phyloP scores from a whole-genome alignment of 2,113 vertebrate genomes.

The Urocynchramus pylzowi region DNA sequence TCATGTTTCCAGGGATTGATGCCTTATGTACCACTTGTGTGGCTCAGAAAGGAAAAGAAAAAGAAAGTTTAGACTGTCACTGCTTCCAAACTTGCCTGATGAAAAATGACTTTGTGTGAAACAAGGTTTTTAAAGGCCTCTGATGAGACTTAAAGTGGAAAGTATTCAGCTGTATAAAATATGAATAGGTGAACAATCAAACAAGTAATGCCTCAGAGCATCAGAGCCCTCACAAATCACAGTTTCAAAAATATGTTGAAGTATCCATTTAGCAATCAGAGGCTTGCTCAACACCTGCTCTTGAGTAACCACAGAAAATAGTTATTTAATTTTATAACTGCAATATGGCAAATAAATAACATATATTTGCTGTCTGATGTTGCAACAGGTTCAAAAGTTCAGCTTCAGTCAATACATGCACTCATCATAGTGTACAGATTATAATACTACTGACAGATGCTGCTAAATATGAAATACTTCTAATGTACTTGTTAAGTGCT shows the following conservation, averaged over 20 bases:
- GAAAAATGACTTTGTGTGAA: slow-evolving; percentile 37
- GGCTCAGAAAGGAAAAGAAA: background rate
- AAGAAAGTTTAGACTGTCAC: background rate
- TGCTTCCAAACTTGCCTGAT: background rate
- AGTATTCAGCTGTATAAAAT: slow-evolving; percentile 64
- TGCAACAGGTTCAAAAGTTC: slow-evolving; percentile 75
- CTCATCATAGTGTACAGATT: slow-evolving; percentile 26
- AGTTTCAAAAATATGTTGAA: slow-evolving; percentile 58
- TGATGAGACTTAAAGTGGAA: slow-evolving; percentile 55
- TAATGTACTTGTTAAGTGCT: slow-evolving; percentile 18
- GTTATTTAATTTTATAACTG: slow-evolving; percentile 72
- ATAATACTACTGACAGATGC: background rate
- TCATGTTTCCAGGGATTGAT: background rate
- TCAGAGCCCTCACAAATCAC: slow-evolving; percentile 65
- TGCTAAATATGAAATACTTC: slow-evolving; percentile 62
- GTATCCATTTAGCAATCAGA: slow-evolving; percentile 63
- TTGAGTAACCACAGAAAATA: slow-evolving; percentile 58
- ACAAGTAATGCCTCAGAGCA: slow-evolving; percentile 44
- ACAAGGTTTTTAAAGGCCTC: slow-evolving; percentile 54
- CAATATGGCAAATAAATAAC: slow-evolving; percentile 67
- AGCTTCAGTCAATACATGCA: slow-evolving; percentile 52
- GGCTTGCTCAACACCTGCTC: slow-evolving; percentile 55
- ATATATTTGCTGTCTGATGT: slow-evolving; percentile 51
- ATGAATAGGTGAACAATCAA: slow-evolving; percentile 56
- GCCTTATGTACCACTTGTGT: background rate